A percentile compares a stretch with the other conserved stretches of the same genome.
These are phyloP conservation scores for Drosophila vallismaia DNA, from an alignment of 2,888 invertebrate genomes.

Conservation along the genomic window DNA sequence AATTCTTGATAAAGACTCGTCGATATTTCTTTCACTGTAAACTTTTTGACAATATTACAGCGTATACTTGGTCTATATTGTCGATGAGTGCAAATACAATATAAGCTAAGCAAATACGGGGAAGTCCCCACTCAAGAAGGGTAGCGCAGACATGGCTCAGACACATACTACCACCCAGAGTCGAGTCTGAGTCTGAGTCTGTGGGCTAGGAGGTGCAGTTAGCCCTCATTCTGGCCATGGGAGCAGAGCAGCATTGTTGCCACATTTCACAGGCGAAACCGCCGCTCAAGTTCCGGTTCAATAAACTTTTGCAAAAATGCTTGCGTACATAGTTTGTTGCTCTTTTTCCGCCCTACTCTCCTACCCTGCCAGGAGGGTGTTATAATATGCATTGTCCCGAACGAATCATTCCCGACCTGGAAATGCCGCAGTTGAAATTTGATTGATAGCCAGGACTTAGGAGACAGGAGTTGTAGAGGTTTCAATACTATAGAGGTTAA, in stretches of 20 bases:
- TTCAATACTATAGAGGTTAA: background rate
- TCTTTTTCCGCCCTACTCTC: conserved; percentile 2
- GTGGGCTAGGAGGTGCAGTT: conserved; percentile 14
- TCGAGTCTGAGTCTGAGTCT: conserved; percentile 42
- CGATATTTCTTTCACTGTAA: background rate
- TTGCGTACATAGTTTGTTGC: conserved; percentile 62
- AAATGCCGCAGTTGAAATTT: conserved; percentile 2
- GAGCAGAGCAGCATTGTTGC: conserved; percentile 62
- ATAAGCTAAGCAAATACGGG: conserved; percentile 22
- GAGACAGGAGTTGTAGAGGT: background rate
- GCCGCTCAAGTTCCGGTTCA: conserved; percentile 72
- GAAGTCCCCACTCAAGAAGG: conserved; percentile 53
- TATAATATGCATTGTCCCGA: background rate
- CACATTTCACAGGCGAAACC: conserved; percentile 65
- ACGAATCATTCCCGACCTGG: conserved; percentile 1
- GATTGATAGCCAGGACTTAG: background rate
- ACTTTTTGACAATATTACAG: background rate
- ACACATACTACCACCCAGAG: conserved; percentile 49
- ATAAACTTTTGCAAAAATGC: conserved; percentile 72
- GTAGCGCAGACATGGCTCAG: conserved; percentile 46
- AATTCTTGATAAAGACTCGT: background rate
- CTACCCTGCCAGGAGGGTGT: background rate
- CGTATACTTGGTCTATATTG: background rate
- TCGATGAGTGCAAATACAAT: background rate
- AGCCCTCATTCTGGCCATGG: conserved; percentile 1